phyloP scores from a whole-genome alignment of 2,113 vertebrate genomes.

The Camelus bactrianus region DNA sequence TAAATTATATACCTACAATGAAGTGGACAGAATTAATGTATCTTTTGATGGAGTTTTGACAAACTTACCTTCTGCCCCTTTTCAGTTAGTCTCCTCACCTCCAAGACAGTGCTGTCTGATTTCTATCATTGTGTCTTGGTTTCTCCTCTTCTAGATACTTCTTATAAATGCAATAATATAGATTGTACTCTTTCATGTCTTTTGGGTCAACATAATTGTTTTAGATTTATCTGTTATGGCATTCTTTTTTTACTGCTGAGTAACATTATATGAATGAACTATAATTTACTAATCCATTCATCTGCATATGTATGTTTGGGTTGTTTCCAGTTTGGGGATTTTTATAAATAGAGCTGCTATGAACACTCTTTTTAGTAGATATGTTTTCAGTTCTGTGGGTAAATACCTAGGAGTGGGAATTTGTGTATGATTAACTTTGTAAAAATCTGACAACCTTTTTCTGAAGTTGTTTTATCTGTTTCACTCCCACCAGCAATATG shows the following conservation, averaged over 20 bases:
- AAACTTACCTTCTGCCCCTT: neutral
- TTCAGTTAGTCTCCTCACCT: neutral
- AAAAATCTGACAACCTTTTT: neutral
- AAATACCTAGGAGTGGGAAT: neutral
- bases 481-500: neutral
- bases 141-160: neutral
- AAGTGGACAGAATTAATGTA: neutral
- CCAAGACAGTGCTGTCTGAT: neutral
- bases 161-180: neutral
- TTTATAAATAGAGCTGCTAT: slow-evolving; percentile 10
- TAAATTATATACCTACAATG: neutral
- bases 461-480: neutral
- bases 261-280: neutral
- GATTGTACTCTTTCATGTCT: neutral
- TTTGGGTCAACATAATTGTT: neutral
- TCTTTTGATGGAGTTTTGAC: slow-evolving; percentile 4
- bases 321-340: neutral
- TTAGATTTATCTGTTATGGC: neutral
- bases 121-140: neutral
- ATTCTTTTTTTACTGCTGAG: slow-evolving; percentile 24
- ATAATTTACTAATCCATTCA: slow-evolving; percentile 6
- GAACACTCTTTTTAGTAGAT: neutral
- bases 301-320: neutral
- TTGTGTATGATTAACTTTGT: neutral
- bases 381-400: slow-evolving; percentile 22